Evolutionary conservation across 2,888 invertebrate species (phyloP).

Genomic region (Yponomeuta evonymella): DNA sequence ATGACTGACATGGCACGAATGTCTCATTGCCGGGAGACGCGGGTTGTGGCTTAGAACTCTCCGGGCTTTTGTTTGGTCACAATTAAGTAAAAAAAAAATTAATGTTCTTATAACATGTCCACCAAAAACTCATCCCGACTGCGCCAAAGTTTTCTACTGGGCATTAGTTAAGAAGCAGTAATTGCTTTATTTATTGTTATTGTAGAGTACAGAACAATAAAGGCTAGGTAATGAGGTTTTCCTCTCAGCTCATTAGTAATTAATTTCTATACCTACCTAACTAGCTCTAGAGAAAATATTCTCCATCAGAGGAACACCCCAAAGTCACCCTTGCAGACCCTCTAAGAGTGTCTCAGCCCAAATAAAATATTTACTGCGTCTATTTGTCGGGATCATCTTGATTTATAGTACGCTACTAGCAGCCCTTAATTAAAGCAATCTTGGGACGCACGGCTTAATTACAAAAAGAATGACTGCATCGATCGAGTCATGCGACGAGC

Average conservation of each 20-base stretch:
- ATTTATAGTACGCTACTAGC: neutral
- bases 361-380: neutral
- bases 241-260: neutral
- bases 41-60: too few relatives aligned
- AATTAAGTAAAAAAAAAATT: too few relatives aligned
- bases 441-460: neutral
- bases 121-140: too few relatives aligned
- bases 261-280: neutral
- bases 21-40: too few relatives aligned
- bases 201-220: neutral
- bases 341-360: neutral
- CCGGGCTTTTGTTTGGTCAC: too few relatives aligned
- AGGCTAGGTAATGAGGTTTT: neutral
- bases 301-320: neutral
- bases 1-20: too few relatives aligned
- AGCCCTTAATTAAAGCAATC: neutral
- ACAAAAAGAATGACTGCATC: neutral
- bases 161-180: neutral
- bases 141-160: neutral
- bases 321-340: neutral
- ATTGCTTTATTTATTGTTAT: neutral
- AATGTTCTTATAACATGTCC: too few relatives aligned
- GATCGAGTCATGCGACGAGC: neutral
- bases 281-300: neutral
- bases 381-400: neutral